Percentiles rank a stretch among this genome's conserved stretches.
Conservation (phyloP, 1,140 invertebrate genomes). For the Achatina immaculata region DNA sequence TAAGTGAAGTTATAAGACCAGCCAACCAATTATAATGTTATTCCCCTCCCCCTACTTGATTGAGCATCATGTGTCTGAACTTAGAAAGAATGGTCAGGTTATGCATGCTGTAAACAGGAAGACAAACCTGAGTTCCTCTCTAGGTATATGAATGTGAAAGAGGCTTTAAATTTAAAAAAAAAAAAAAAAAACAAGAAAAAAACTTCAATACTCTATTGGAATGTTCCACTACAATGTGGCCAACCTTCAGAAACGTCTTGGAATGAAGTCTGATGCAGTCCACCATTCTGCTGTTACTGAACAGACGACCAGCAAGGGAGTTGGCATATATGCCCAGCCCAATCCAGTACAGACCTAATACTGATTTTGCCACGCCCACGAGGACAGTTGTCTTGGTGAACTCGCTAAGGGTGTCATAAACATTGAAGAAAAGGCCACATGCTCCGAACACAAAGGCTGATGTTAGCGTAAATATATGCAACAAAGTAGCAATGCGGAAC, state of each 20-base stretch:
- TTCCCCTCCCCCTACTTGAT: too few relatives aligned
- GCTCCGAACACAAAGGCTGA: constrained; percentile 54
- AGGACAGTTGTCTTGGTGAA: constrained; percentile 64
- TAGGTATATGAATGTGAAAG: too few relatives aligned
- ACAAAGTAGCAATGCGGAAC: constrained; percentile 57
- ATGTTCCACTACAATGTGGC: too few relatives aligned
- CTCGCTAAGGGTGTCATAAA: constrained; percentile 66
- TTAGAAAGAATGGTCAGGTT: too few relatives aligned
- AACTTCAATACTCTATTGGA: too few relatives aligned
- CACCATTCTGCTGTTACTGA: constrained; percentile 68
- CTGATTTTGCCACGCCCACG: constrained; percentile 61
- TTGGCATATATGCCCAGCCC: constrained; percentile 67
- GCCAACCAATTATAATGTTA: too few relatives aligned
- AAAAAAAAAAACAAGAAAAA: too few relatives aligned
- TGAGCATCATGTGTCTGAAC: too few relatives aligned
- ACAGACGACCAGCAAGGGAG: constrained; percentile 59
- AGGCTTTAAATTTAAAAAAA: too few relatives aligned
- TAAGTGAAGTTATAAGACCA: too few relatives aligned
- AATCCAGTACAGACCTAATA: constrained; percentile 66
- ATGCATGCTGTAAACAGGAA: too few relatives aligned
- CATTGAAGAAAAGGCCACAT: constrained; percentile 59
- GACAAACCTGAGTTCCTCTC: too few relatives aligned
- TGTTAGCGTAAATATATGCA: constrained; percentile 65
- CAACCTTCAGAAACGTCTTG: constrained; percentile 70
- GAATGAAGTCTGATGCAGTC: constrained; percentile 70